A percentile compares a stretch with the other conserved stretches of the same genome.
Conservation (phyloP, 2,888 invertebrate genomes). For the Tenthredo notha region DNA sequence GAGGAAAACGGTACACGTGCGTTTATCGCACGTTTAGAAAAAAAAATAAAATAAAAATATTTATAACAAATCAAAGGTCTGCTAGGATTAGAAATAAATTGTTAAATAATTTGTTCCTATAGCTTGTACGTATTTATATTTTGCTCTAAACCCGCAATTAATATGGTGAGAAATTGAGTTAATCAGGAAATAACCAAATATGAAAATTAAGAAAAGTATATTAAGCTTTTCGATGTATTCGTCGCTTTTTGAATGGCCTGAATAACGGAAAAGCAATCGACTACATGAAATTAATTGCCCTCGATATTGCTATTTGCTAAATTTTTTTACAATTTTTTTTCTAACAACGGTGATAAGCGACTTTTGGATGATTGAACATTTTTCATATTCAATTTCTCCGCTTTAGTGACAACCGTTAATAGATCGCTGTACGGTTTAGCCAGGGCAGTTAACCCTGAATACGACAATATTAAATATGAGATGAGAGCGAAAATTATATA, state of each 20-base stretch:
- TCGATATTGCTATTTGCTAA: not conserved
- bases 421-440: not conserved
- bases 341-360: not conserved
- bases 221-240: not conserved
- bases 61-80: not conserved
- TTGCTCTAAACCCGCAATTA: not conserved
- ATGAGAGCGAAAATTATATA: not conserved
- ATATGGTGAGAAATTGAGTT: not conserved
- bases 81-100: constrained; percentile 6
- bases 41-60: not conserved
- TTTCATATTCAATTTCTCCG: not conserved
- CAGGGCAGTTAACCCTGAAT: not conserved
- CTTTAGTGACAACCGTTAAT: not conserved
- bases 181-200: not conserved
- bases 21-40: not conserved
- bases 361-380: not conserved
- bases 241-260: not conserved
- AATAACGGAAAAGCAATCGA: not conserved
- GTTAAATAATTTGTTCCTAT: not conserved
- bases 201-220: not conserved
- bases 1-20: not conserved
- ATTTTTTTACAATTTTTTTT: not conserved
- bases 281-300: not conserved
- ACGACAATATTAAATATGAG: constrained; percentile 1
- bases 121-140: not conserved